Conservation (phyloP, 2,797 vertebrate genomes). For the Acanthopagrus latus region DNA sequence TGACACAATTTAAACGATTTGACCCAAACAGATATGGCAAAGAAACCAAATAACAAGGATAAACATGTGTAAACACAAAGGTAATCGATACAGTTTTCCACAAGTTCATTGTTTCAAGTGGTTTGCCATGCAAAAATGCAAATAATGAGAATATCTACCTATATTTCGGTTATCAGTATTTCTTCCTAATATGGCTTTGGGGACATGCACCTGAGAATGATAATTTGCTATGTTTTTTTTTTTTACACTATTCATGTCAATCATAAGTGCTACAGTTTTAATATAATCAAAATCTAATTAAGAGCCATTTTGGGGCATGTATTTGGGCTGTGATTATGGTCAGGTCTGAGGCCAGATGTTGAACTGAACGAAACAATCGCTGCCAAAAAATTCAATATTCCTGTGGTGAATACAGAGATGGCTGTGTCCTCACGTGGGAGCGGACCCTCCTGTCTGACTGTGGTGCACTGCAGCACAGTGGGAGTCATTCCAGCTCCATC, state of each 20-base stretch:
- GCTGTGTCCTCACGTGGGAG: slow-evolving; percentile 50
- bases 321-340: background rate
- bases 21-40: background rate
- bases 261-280: background rate
- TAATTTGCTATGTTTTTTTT: background rate
- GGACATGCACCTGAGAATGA: background rate
- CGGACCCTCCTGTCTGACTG: slow-evolving; percentile 74
- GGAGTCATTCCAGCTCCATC: slow-evolving; percentile 74
- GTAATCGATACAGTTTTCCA: background rate
- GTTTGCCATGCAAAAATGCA: background rate
- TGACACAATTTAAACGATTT: too few relatives aligned
- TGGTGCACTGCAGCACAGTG: slow-evolving; percentile 89
- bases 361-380: slow-evolving; percentile 12
- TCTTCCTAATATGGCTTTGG: background rate
- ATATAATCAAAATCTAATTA: background rate
- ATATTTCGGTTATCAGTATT: background rate
- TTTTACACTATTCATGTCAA: too few relatives aligned
- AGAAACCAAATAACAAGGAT: background rate
- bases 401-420: slow-evolving; percentile 28
- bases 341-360: background rate
- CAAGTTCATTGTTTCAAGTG: background rate
- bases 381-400: slow-evolving; percentile 2
- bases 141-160: background rate
- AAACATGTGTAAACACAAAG: background rate
- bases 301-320: background rate